A percentile compares a stretch with the other conserved stretches of the same genome.
Conservation (phyloP, 2,113 vertebrate genomes). For the Chloropsis cyanopogon region DNA sequence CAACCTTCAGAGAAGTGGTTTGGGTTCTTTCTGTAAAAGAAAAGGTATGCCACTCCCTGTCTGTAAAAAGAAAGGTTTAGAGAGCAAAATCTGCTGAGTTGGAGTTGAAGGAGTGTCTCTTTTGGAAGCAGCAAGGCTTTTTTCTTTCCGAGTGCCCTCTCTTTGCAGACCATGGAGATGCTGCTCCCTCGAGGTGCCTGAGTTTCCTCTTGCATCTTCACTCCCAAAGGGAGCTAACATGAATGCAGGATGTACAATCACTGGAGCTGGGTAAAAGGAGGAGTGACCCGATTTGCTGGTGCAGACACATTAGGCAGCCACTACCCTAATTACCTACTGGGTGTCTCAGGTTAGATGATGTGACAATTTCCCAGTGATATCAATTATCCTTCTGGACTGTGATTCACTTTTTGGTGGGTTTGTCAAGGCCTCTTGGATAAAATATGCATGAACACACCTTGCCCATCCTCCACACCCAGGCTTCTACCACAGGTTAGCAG, state of each 20-base stretch:
- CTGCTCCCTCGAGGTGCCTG: not conserved
- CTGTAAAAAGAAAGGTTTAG: not conserved
- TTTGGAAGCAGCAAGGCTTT: not conserved
- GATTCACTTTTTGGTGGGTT: not conserved
- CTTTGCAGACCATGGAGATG: not conserved
- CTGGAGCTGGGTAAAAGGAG: not conserved
- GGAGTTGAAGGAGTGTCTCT: not conserved
- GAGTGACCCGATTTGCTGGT: not conserved
- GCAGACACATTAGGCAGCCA: not conserved
- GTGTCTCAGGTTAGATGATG: not conserved
- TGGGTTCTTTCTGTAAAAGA: not conserved
- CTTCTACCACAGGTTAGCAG: not conserved
- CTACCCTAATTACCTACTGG: slow-evolving; percentile 1
- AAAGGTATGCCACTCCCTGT: not conserved
- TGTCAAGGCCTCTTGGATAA: not conserved
- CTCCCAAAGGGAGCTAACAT: not conserved
- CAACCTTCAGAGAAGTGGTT: not conserved
- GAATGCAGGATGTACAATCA: not conserved
- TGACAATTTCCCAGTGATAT: slow-evolving; percentile 9
- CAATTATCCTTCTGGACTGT: not conserved
- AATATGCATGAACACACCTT: slow-evolving; percentile 22
- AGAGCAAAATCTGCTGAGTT: not conserved
- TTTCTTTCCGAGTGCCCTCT: not conserved
- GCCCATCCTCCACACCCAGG: not conserved
- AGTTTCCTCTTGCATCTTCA: not conserved